phyloP scores from a whole-genome alignment of 2,113 vertebrate species.

The Cynopterus brachyotis region DNA sequence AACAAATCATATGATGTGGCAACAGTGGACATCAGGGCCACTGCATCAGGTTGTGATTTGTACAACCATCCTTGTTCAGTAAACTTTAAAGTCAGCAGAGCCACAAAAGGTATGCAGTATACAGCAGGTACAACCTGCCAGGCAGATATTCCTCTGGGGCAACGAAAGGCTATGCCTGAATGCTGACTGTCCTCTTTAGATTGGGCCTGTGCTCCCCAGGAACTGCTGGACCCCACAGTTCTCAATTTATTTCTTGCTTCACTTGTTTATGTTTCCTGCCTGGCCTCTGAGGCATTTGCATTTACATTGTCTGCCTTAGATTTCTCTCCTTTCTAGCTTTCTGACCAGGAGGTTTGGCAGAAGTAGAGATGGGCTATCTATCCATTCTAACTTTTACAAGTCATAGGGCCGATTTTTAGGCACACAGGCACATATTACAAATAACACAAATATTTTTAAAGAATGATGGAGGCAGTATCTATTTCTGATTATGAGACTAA shows the following conservation, averaged over 20 bases:
- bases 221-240: not conserved
- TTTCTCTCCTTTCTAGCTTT: not conserved
- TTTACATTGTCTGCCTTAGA: not conserved
- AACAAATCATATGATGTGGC: not conserved
- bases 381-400: not conserved
- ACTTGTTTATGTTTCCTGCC: not conserved
- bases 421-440: not conserved
- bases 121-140: not conserved
- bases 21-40: not conserved
- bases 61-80: not conserved
- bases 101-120: not conserved
- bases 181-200: not conserved
- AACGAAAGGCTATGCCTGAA: not conserved
- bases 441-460: not conserved
- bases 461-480: not conserved
- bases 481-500: not conserved
- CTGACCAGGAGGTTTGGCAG: not conserved
- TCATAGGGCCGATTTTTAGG: not conserved
- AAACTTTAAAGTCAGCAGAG: not conserved
- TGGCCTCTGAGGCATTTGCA: not conserved
- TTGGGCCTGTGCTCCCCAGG: not conserved
- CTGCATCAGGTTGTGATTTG: not conserved
- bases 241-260: not conserved
- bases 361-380: not conserved
- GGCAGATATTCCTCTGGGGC: not conserved